phyloP scores from a whole-genome alignment of 2,113 vertebrate genomes.

The Phocoena phocoena region DNA sequence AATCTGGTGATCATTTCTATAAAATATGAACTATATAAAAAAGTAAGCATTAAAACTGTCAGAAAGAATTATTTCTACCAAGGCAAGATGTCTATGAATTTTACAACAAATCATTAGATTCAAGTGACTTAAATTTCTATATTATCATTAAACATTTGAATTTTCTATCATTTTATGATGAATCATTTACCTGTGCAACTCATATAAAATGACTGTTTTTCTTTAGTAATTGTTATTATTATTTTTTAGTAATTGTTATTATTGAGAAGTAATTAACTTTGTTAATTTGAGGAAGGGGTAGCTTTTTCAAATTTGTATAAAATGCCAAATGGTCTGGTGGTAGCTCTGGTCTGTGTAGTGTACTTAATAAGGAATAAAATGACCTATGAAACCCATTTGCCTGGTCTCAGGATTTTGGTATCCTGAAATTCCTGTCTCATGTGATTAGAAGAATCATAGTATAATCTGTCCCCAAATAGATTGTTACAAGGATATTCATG shows the following conservation, averaged over 20 bases:
- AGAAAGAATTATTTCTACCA: not conserved
- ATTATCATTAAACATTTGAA: constrained; percentile 27
- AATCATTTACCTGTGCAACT: constrained; percentile 11
- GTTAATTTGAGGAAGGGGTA: not conserved
- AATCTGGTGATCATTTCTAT: not conserved
- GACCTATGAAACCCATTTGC: not conserved
- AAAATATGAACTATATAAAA: not conserved
- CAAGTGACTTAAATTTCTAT: constrained; percentile 2
- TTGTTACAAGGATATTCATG: not conserved
- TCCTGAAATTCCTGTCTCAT: not conserved
- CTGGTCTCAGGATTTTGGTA: not conserved
- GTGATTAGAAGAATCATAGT: not conserved
- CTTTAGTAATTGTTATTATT: not conserved
- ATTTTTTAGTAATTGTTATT: not conserved
- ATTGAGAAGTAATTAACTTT: constrained; percentile 3
- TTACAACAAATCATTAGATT: constrained; percentile 11
- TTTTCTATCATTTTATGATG: constrained; percentile 7
- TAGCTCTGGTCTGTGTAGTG: not conserved
- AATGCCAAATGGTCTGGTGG: not conserved
- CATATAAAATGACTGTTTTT: not conserved
- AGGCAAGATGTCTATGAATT: not conserved
- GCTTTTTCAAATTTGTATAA: not conserved
- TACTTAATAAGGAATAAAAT: not conserved
- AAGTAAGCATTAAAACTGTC: not conserved
- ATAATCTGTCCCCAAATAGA: not conserved